Evolutionary conservation across 2,888 invertebrate genomes (phyloP), one percentile per base, ranked within the genome.

Genomic region (Dendrolimus houi): DNA sequence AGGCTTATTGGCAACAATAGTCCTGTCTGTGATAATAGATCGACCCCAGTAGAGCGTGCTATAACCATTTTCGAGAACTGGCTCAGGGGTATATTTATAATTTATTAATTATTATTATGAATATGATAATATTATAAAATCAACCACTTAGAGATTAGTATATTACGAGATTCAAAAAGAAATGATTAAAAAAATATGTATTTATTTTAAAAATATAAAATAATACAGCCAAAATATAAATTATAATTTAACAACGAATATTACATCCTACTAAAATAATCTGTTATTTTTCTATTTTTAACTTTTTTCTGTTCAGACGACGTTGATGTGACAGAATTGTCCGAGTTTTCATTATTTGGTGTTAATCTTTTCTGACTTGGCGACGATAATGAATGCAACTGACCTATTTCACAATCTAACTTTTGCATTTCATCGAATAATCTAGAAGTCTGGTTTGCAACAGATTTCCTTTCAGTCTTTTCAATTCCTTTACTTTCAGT

Each of bases 221-320:
- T 29, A 29, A 29, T 47, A 47, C 47, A 47, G 47, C 47, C 47
- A 47, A 47, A 47, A 47, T 29, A 29, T 47, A 47, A 47, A 47
- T 52, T 17, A 52, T 8, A 53, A 56, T 41, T 6, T n/a, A n/a
- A 10, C 40, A n/a, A 41, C 14, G 6, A 6, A 47, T n/a, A 47
- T 47, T 47, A 47, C 47, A 47, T 47, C 47, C 47, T 47, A 60
- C 74, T 71, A 60, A 88, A 90, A 64, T 87, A 89, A 67, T 89
- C 87, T 0, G 90, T 88, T 40, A 90, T 90, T 77, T 86, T 87
- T 57, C 68, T 82, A 9, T 74, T 47, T 47, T 47, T 70, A 8
- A 83, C 71, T 64, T 72, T 83, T 66, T 79, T 87, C 64, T 87
- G 87, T 62, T 84, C 82, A 6, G 75, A 61, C 0, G 76, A 60